phyloP scores from a whole-genome alignment of 2,113 vertebrate species.

The Brevimyrus niger region DNA sequence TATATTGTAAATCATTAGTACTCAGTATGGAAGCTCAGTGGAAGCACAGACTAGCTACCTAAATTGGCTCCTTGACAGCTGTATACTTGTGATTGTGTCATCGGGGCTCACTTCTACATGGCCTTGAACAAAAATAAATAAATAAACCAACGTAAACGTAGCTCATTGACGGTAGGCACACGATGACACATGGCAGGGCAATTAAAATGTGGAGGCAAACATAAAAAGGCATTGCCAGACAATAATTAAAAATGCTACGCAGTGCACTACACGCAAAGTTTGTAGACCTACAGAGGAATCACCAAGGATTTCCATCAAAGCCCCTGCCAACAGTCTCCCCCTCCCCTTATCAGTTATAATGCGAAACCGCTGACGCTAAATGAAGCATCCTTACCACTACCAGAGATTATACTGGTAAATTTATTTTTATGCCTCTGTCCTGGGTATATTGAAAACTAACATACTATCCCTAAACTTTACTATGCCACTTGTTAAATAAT shows the following conservation, averaged over 20 bases:
- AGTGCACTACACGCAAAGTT: not conserved
- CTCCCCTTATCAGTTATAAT: slow-evolving; percentile 17
- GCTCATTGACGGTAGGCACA: not conserved
- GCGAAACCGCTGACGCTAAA: not conserved
- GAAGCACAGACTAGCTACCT: not conserved
- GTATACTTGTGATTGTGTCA: not conserved
- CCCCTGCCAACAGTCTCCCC: slow-evolving; percentile 13
- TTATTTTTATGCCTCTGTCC: not conserved
- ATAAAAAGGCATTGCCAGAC: not conserved
- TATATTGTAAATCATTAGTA: not conserved
- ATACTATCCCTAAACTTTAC: not conserved
- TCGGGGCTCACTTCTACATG: not conserved
- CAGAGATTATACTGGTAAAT: not conserved
- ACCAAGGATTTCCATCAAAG: slow-evolving; percentile 13
- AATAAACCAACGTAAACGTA: not conserved
- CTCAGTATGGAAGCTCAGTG: not conserved
- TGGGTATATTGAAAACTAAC: not conserved
- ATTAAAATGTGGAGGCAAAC: not conserved
- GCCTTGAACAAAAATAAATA: not conserved
- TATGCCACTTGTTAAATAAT: not conserved
- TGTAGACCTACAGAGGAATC: slow-evolving; percentile 9
- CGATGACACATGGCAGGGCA: not conserved
- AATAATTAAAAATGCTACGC: not conserved
- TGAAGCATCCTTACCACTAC: not conserved
- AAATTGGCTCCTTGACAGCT: not conserved